These are phyloP conservation scores for Thelaira solivaga DNA, from an alignment of 2,888 invertebrate genomes.

Conservation along the genomic window DNA sequence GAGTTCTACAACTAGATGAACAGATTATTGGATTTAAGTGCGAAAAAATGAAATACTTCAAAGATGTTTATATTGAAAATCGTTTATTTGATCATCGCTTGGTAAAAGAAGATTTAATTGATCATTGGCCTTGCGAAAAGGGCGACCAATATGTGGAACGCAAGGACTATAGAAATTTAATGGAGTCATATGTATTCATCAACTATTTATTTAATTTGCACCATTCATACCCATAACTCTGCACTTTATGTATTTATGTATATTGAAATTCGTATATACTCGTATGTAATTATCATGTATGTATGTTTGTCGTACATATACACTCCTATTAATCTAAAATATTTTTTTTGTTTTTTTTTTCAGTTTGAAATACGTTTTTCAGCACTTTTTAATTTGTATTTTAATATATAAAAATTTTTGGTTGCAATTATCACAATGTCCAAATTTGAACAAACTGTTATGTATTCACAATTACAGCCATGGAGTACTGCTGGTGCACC, in stretches of 20 bases:
- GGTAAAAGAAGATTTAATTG: constrained; percentile 75
- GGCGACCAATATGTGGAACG: constrained; percentile 72
- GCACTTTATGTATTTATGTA: neutral
- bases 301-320: too few species aligned
- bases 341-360: neutral
- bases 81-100: constrained; percentile 75
- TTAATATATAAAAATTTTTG: constrained; percentile 26
- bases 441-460: constrained; percentile 69
- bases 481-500: constrained; percentile 82
- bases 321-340: too few species aligned
- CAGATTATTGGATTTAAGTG: neutral
- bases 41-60: constrained; percentile 69
- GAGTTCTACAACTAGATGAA: constrained; percentile 66
- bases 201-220: constrained; percentile 23
- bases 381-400: neutral
- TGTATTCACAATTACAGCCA: constrained; percentile 84
- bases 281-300: too few species aligned
- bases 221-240: constrained; percentile 3
- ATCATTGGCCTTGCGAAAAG: constrained; percentile 73
- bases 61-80: constrained; percentile 73
- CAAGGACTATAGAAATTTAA: constrained; percentile 76
- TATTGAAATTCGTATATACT: too few species aligned
- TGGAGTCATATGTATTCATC: constrained; percentile 76
- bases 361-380: constrained; percentile 13
- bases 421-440: constrained; percentile 63